Conservation (phyloP, 2,113 vertebrate genomes). For the Edolisoma coerulescens region DNA sequence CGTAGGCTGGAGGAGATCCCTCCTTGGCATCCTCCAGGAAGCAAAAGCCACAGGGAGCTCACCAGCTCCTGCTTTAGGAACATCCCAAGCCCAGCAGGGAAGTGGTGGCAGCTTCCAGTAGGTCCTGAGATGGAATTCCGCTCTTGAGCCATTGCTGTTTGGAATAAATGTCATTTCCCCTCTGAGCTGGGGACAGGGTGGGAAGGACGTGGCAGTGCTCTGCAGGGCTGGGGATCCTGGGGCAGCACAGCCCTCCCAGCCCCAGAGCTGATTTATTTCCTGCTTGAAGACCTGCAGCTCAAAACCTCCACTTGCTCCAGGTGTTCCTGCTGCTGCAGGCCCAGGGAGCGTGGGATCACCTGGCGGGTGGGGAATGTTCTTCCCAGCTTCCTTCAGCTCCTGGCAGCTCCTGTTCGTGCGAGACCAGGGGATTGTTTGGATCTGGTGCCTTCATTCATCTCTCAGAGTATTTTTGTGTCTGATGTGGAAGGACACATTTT, state of each 20-base stretch:
- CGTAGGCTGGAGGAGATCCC: neutral
- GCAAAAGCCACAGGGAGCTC: neutral
- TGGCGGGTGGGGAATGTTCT: neutral
- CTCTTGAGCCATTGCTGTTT: neutral
- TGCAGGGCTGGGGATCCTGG: neutral
- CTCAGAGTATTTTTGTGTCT: neutral
- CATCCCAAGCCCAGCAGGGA: neutral
- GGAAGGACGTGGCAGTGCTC: rapidly evolving
- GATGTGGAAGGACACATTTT: neutral
- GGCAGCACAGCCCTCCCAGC: neutral
- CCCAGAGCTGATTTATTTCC: neutral
- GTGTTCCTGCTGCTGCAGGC: neutral
- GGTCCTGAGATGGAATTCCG: rapidly evolving
- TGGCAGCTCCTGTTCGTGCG: neutral
- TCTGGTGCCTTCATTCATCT: neutral
- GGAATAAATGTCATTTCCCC: neutral
- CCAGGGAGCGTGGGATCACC: neutral
- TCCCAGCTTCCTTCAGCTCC: neutral
- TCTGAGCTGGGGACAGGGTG: neutral
- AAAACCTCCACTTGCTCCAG: neutral
- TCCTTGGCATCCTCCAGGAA: rapidly evolving
- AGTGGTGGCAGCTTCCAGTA: neutral
- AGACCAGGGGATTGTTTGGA: neutral
- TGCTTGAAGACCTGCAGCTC: neutral
- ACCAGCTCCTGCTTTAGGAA: neutral